Conservation (phyloP, 2,113 vertebrate genomes). For the Onychostruthus taczanowskii region DNA sequence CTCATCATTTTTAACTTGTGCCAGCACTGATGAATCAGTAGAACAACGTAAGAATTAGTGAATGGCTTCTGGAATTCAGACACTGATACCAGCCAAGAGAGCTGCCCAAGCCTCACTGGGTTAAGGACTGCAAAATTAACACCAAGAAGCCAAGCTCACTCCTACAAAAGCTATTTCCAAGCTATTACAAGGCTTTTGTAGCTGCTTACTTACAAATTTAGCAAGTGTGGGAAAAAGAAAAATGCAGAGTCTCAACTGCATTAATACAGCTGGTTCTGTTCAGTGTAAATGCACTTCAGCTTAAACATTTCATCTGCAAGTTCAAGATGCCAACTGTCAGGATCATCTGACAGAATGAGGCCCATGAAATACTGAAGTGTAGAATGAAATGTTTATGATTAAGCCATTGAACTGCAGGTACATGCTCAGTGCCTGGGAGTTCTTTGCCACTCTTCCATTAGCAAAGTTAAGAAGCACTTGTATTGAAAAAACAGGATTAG, state of each 20-base stretch:
- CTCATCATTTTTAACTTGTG: not conserved
- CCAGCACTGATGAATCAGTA: conserved; percentile 15
- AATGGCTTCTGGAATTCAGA: not conserved
- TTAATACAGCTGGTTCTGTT: not conserved
- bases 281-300: not conserved
- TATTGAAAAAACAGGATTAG: not conserved
- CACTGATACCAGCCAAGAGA: not conserved
- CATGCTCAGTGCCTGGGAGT: not conserved
- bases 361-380: not conserved
- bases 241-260: not conserved
- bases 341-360: not conserved
- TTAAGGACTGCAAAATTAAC: not conserved
- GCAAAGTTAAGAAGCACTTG: not conserved
- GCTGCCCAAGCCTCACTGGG: not conserved
- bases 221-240: not conserved
- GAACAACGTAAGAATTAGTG: not conserved
- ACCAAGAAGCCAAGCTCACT: not conserved
- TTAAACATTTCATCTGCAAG: not conserved
- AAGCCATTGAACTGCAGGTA: not conserved
- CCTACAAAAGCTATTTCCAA: not conserved
- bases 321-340: not conserved
- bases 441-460: not conserved
- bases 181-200: not conserved
- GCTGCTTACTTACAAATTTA: not conserved
- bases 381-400: not conserved